These are phyloP conservation scores for Dryadula phaetusa DNA, from an alignment of 2,888 invertebrate genomes.

Conservation along the genomic window DNA sequence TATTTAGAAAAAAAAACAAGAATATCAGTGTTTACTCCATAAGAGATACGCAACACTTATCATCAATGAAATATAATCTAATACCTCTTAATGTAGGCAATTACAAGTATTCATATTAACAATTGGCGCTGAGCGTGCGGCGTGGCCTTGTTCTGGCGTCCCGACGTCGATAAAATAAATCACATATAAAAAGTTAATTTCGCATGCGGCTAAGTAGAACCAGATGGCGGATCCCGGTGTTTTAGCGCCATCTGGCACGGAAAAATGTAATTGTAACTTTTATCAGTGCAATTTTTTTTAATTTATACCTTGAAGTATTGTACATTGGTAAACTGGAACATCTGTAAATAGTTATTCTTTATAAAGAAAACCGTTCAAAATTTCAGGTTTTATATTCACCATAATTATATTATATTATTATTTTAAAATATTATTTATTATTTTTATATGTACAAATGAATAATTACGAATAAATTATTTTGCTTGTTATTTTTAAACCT, in stretches of 20 bases:
- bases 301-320: conserved; percentile 8
- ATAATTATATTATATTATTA: not conserved
- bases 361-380: not conserved
- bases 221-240: conserved; percentile 58
- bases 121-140: conserved; percentile 53
- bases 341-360: no score
- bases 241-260: conserved; percentile 54
- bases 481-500: not conserved
- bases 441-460: not conserved
- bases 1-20: not conserved
- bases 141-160: conserved; percentile 66
- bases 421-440: no score
- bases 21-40: not conserved
- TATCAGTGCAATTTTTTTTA: conserved; percentile 37
- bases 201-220: conserved; percentile 57
- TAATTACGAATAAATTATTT: not conserved
- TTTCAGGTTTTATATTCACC: not conserved
- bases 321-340: not conserved
- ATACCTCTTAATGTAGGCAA: conserved; percentile 39
- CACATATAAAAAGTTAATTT: conserved; percentile 67
- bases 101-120: conserved; percentile 36
- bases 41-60: not conserved
- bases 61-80: conserved; percentile 13
- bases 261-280: conserved; percentile 49
- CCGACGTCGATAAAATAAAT: conserved; percentile 62